A percentile compares a stretch with the other conserved stretches of the same genome.
These are phyloP conservation scores for Elmis aenea DNA, from an alignment of 2,888 invertebrate genomes.

Conservation along the genomic window DNA sequence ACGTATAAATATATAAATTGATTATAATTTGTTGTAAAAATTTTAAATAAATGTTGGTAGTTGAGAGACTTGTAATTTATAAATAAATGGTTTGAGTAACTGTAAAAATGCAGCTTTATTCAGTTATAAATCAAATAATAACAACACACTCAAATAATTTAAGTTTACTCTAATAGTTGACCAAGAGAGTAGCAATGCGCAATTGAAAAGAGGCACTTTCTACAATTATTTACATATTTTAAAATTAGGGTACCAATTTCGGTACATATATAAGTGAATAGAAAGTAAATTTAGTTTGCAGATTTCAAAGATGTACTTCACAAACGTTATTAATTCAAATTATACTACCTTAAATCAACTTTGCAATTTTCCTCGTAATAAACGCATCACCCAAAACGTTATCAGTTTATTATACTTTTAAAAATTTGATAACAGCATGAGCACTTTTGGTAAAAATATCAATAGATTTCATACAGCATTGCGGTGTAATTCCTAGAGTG, in stretches of 20 bases:
- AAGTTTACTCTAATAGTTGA: conserved; percentile 43
- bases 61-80: too few species aligned
- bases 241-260: conserved; percentile 4
- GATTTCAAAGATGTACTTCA: too few species aligned
- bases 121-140: conserved; percentile 44
- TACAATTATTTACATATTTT: conserved; percentile 41
- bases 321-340: too few species aligned
- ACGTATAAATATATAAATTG: too few species aligned
- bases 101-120: conserved; percentile 48
- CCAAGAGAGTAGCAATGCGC: conserved; percentile 45
- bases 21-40: too few species aligned
- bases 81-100: too few species aligned
- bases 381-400: conserved; percentile 10
- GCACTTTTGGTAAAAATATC: conserved; percentile 64
- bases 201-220: conserved; percentile 47
- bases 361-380: conserved; percentile 1
- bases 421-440: conserved; percentile 57
- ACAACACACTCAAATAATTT: conserved; percentile 43
- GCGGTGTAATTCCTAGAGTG: conserved; percentile 28
- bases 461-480: conserved; percentile 38
- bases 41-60: too few species aligned
- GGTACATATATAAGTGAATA: not conserved
- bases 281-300: too few species aligned
- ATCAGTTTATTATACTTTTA: conserved; percentile 15
- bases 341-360: not conserved